phyloP scores from a whole-genome alignment of 2,797 vertebrate species.

The Gobionotothen gibberifrons region DNA sequence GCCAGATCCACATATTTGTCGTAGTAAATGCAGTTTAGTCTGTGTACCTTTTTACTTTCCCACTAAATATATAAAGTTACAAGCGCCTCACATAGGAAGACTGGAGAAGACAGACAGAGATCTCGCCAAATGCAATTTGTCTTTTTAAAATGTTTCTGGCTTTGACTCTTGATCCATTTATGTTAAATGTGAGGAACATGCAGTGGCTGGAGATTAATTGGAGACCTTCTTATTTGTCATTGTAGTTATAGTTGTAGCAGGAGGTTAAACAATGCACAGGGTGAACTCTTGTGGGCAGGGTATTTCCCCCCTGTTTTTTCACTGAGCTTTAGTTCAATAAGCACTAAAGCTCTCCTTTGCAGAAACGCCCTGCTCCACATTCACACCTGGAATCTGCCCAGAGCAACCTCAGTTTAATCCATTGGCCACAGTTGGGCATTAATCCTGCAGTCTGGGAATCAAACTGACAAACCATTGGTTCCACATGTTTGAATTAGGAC shows the following conservation, averaged over 20 bases:
- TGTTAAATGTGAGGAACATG: slow-evolving; percentile 22
- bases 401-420: slow-evolving; percentile 13
- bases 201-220: not conserved
- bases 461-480: not conserved
- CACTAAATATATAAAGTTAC: not conserved
- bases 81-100: slow-evolving; percentile 15
- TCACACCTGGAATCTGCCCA: slow-evolving; percentile 36
- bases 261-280: slow-evolving; percentile 20
- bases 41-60: slow-evolving; percentile 21
- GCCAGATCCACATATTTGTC: slow-evolving; percentile 18
- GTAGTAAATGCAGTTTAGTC: slow-evolving; percentile 8
- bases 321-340: slow-evolving; percentile 7
- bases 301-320: not conserved
- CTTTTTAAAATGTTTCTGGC: slow-evolving; percentile 24
- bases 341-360: slow-evolving; percentile 1
- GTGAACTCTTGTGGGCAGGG: slow-evolving; percentile 10
- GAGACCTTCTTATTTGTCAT: slow-evolving; percentile 16
- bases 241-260: slow-evolving; percentile 16
- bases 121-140: slow-evolving; percentile 22
- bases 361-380: slow-evolving; percentile 13
- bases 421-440: not conserved
- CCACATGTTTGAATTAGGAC: not conserved
- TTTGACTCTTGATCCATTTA: slow-evolving; percentile 33
- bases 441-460: slow-evolving; percentile 1
- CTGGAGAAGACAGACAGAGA: slow-evolving; percentile 24